Conservation (phyloP, 2,888 invertebrate species). For the Leucophenga montana region DNA sequence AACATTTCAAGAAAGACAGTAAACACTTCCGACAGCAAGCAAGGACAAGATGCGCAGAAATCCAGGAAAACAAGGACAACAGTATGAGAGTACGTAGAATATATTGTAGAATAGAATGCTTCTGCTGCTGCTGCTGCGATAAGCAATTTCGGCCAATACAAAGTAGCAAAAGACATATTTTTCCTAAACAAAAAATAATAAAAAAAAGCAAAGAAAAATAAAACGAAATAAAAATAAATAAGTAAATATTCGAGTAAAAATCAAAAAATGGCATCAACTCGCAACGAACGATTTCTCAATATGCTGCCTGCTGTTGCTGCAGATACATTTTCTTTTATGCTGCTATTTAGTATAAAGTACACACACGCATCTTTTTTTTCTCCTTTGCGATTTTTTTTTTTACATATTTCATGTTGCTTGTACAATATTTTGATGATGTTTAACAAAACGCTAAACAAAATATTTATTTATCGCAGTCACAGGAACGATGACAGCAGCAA, state of each 20-base stretch:
- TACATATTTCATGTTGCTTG: too few relatives aligned
- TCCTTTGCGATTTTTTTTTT: too few relatives aligned
- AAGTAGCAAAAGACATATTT: background rate
- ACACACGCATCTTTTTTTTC: too few relatives aligned
- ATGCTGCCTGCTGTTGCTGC: too few relatives aligned
- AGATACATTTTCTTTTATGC: too few relatives aligned
- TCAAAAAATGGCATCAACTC: too few relatives aligned
- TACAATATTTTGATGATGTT: background rate
- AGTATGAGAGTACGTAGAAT: background rate
- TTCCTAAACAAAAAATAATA: background rate
- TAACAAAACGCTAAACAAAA: background rate
- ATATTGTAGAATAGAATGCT: too few relatives aligned
- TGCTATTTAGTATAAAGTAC: too few relatives aligned
- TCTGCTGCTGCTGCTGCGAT: too few relatives aligned
- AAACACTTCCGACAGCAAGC: conserved; percentile 10
- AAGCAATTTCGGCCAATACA: background rate
- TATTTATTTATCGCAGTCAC: conserved; percentile 17
- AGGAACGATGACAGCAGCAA: background rate
- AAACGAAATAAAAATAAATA: too few relatives aligned
- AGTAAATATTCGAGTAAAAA: too few relatives aligned
- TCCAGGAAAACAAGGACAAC: background rate
- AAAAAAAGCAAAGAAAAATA: background rate
- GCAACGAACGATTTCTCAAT: too few relatives aligned
- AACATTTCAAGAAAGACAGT: background rate
- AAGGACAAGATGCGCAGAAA: background rate